phyloP scores from a whole-genome alignment of 2,113 vertebrate species.

The Rhynchopsitta pachyrhyncha region DNA sequence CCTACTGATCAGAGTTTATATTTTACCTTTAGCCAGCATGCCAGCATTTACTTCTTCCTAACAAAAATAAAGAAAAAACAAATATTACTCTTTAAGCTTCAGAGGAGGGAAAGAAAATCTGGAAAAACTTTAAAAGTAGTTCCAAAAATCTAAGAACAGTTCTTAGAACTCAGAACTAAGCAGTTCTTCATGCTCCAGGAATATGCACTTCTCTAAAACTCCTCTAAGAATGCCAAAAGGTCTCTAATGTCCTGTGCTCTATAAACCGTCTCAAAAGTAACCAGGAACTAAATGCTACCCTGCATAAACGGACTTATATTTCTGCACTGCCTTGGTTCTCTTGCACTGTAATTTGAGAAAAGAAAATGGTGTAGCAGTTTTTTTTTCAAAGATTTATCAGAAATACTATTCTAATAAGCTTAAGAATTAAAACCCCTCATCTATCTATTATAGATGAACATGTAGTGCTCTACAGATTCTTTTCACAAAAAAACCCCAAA shows the following conservation, averaged over 20 bases:
- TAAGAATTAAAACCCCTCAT: accelerated
- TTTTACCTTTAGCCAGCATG: constrained; percentile 86
- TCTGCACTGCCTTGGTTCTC: background rate
- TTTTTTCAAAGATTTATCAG: background rate
- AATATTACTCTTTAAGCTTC: background rate
- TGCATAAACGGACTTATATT: background rate
- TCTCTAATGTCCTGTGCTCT: background rate
- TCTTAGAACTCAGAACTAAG: background rate
- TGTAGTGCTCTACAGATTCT: accelerated
- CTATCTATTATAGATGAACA: background rate
- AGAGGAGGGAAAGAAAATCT: background rate
- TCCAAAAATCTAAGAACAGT: background rate
- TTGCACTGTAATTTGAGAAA: background rate
- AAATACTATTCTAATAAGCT: background rate
- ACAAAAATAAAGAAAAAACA: background rate
- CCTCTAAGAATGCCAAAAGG: background rate
- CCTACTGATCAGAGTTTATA: background rate
- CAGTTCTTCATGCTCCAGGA: background rate
- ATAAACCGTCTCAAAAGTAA: background rate
- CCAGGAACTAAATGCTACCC: background rate
- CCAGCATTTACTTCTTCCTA: constrained; percentile 76
- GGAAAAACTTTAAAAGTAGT: background rate
- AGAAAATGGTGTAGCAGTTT: background rate
- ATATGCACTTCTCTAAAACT: background rate
- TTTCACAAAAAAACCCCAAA: accelerated